Evolutionary conservation across 2,888 invertebrate genomes (phyloP).

Genomic region (Lottia gigantea): DNA sequence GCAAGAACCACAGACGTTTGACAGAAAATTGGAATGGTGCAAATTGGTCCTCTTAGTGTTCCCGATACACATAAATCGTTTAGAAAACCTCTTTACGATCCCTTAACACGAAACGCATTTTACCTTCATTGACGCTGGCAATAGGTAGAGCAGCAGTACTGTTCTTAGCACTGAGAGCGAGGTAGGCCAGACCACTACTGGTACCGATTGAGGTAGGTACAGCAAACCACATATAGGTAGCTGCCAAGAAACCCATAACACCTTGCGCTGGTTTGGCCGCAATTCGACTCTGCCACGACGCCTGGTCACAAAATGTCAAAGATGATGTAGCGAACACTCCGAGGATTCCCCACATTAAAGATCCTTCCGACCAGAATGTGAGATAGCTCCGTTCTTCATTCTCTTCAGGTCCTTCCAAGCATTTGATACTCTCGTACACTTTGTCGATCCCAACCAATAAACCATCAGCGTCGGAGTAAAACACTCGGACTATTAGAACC

Average conservation of each 20-base stretch:
- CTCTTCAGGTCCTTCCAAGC: slow-evolving; percentile 41
- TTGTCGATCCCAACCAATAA: slow-evolving; percentile 38
- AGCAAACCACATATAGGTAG: slow-evolving; percentile 62
- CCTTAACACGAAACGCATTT: not conserved
- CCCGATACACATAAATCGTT: no score
- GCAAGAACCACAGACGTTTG: no score
- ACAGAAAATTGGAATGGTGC: no score
- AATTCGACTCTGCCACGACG: slow-evolving; percentile 65
- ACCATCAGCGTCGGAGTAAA: slow-evolving; percentile 33
- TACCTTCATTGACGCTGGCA: slow-evolving; percentile 48
- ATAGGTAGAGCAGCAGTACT: slow-evolving; percentile 33
- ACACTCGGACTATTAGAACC: slow-evolving; percentile 45
- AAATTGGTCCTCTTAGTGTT: no score
- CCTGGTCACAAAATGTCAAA: slow-evolving; percentile 52
- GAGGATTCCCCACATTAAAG: slow-evolving; percentile 49
- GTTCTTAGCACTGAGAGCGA: slow-evolving; percentile 44
- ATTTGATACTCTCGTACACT: slow-evolving; percentile 43
- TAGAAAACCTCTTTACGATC: no score
- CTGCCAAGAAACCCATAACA: slow-evolving; percentile 60
- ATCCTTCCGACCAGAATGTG: slow-evolving; percentile 51
- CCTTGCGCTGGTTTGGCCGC: slow-evolving; percentile 62
- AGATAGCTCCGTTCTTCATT: slow-evolving; percentile 49
- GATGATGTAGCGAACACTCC: slow-evolving; percentile 49
- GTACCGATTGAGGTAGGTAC: slow-evolving; percentile 61
- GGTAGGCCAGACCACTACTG: slow-evolving; percentile 56